Conservation (phyloP, 2,113 vertebrate species). For the Hylia prasina region DNA sequence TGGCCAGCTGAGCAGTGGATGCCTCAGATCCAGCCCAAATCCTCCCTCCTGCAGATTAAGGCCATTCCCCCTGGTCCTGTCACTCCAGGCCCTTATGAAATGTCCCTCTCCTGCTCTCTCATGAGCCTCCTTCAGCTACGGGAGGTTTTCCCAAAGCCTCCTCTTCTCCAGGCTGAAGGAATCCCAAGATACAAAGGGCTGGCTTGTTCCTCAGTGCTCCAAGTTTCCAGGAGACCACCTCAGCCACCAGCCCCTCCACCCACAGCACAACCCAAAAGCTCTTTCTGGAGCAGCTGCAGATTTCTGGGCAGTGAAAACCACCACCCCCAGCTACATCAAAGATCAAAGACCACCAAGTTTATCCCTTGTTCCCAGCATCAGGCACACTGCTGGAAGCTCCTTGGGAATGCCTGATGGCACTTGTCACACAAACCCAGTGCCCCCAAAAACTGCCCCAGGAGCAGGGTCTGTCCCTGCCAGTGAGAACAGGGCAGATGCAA, state of each 20-base stretch:
- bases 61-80: neutral
- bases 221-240: neutral
- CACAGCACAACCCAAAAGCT: neutral
- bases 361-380: neutral
- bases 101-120: neutral
- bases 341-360: neutral
- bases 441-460: neutral
- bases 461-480: neutral
- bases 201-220: neutral
- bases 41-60: neutral
- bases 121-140: neutral
- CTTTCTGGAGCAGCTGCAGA: neutral
- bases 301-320: neutral
- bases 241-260: neutral
- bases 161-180: neutral
- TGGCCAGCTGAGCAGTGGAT: neutral
- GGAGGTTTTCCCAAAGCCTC: neutral
- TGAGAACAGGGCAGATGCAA: neutral
- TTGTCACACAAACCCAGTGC: neutral
- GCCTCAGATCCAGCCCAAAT: neutral
- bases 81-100: neutral
- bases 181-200: neutral
- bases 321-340: neutral
- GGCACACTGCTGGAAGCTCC: rapidly evolving
- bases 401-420: neutral